Percentiles rank a stretch among this genome's conserved stretches.
Conservation (phyloP, 1,140 invertebrate genomes). For the Zaprionus capensis region DNA sequence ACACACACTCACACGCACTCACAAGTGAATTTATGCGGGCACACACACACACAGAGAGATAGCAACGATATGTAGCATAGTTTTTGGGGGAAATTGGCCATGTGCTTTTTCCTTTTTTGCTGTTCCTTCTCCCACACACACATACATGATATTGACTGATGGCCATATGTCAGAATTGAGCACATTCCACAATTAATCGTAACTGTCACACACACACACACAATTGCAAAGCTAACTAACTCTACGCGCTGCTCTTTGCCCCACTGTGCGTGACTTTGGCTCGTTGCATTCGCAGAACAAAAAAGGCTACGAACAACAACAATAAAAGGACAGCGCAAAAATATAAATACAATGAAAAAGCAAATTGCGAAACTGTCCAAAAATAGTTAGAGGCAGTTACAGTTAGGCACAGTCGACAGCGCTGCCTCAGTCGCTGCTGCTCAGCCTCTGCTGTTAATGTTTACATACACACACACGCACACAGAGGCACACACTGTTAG, state of each 20-base stretch:
- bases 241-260: conserved; percentile 7
- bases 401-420: conserved; percentile 17
- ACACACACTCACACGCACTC: conserved; percentile 14
- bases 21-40: conserved; percentile 41
- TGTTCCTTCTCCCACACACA: conserved; percentile 17
- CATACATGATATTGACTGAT: conserved; percentile 61
- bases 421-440: conserved; percentile 11
- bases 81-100: conserved; percentile 32
- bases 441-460: conserved; percentile 24
- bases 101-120: conserved; percentile 41
- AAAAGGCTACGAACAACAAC: conserved; percentile 10
- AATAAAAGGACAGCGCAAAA: conserved; percentile 16
- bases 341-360: conserved; percentile 32
- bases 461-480: conserved; percentile 38
- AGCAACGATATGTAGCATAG: conserved; percentile 52
- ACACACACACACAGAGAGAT: conserved; percentile 23
- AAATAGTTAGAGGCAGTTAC: conserved; percentile 45
- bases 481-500: conserved; percentile 12
- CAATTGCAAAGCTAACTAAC: neutral
- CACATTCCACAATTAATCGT: conserved; percentile 65
- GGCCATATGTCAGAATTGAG: conserved; percentile 72
- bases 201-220: conserved; percentile 20
- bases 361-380: conserved; percentile 46
- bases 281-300: conserved; percentile 45
- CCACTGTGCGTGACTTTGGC: conserved; percentile 54